Conservation (phyloP, 2,113 vertebrate species). For the Onychorhynchus coronatus region DNA sequence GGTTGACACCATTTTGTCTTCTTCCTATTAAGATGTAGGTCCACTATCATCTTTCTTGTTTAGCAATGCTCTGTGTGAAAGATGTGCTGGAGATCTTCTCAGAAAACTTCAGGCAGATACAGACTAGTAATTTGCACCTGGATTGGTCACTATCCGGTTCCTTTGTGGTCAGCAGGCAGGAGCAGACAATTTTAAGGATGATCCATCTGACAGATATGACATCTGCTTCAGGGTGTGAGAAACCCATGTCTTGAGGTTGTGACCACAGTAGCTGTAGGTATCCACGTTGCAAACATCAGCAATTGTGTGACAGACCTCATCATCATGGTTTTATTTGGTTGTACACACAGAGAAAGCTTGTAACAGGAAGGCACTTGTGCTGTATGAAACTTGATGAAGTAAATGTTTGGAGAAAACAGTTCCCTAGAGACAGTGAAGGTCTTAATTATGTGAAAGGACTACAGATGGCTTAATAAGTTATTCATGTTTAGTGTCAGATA, state of each 20-base stretch:
- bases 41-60: neutral
- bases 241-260: neutral
- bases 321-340: neutral
- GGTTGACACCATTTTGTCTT: neutral
- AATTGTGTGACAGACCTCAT: neutral
- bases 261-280: rapidly evolving
- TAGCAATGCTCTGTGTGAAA: neutral
- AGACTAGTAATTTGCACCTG: neutral
- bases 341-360: neutral
- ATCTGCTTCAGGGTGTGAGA: neutral
- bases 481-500: neutral
- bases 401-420: neutral
- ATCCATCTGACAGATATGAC: neutral
- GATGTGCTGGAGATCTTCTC: neutral
- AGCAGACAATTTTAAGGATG: neutral
- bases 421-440: neutral
- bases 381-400: neutral
- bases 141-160: neutral
- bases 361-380: neutral
- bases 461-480: neutral
- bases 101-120: neutral
- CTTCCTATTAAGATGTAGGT: neutral
- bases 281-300: neutral
- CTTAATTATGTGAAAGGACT: neutral
- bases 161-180: neutral